These are phyloP conservation scores for Theristicus caerulescens DNA, from an alignment of 2,113 vertebrate species.

Conservation along the genomic window DNA sequence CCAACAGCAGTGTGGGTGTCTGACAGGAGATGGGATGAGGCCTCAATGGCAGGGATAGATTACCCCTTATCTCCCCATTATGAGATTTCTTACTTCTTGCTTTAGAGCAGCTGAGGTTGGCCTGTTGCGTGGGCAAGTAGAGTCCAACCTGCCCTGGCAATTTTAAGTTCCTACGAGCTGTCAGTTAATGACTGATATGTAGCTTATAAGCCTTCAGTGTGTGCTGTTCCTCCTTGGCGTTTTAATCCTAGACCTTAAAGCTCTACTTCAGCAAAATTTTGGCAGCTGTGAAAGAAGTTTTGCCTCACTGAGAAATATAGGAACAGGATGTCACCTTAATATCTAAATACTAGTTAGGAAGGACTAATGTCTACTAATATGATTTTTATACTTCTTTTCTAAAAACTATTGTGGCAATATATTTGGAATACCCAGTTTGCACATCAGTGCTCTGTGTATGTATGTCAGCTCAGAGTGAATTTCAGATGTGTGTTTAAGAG, in stretches of 20 bases:
- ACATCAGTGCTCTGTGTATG: not conserved
- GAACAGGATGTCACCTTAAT: not conserved
- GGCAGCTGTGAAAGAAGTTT: not conserved
- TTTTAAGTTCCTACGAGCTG: not conserved
- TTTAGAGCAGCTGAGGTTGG: not conserved
- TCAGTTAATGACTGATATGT: not conserved
- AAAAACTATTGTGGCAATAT: not conserved
- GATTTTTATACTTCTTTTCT: not conserved
- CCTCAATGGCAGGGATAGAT: not conserved
- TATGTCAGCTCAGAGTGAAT: not conserved
- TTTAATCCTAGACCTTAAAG: not conserved
- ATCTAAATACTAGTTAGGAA: not conserved
- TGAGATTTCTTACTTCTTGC: not conserved
- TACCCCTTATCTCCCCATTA: not conserved
- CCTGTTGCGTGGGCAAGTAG: not conserved
- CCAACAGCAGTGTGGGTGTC: not conserved
- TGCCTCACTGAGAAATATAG: not conserved
- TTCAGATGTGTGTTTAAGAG: not conserved
- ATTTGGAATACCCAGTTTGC: not conserved
- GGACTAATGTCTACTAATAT: not conserved
- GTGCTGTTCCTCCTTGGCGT: not conserved
- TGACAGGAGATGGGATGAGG: not conserved
- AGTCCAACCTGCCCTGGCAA: not conserved
- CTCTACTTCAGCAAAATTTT: not conserved
- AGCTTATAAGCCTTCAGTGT: not conserved